These are phyloP conservation scores for Rotaria macrura DNA, from an alignment of 2,888 invertebrate species.

Conservation along the genomic window DNA sequence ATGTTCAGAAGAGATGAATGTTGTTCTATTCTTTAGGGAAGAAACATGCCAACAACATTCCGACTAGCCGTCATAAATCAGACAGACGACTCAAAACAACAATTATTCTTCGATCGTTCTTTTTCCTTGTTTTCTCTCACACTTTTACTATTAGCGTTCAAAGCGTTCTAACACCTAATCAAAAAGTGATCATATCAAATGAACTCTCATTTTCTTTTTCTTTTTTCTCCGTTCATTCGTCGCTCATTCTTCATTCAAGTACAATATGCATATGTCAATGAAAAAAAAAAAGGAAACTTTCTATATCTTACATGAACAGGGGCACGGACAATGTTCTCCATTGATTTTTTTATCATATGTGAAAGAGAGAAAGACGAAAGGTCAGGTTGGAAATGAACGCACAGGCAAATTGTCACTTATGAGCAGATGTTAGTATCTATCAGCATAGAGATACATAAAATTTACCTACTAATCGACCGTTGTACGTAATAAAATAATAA, in stretches of 20 bases:
- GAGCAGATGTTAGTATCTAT: neutral
- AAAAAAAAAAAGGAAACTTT: neutral
- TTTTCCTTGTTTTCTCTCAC: neutral
- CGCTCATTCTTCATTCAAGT: neutral
- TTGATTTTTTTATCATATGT: neutral
- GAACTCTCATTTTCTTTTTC: neutral
- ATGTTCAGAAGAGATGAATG: neutral
- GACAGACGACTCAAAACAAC: neutral
- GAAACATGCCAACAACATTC: neutral
- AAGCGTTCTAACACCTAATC: conserved; percentile 3
- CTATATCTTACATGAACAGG: neutral
- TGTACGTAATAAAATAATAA: neutral
- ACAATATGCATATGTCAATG: neutral
- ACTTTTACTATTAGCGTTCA: neutral
- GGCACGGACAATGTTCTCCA: neutral
- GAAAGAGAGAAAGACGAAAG: neutral
- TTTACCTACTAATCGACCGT: neutral
- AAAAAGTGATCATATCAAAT: neutral
- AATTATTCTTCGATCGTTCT: neutral
- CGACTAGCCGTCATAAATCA: neutral
- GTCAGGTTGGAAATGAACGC: neutral
- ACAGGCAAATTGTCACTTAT: neutral
- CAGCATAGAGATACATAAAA: neutral
- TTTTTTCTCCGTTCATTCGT: neutral
- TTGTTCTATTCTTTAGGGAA: neutral